Conservation (phyloP, 2,797 vertebrate genomes). For the Luscinia luscinia region DNA sequence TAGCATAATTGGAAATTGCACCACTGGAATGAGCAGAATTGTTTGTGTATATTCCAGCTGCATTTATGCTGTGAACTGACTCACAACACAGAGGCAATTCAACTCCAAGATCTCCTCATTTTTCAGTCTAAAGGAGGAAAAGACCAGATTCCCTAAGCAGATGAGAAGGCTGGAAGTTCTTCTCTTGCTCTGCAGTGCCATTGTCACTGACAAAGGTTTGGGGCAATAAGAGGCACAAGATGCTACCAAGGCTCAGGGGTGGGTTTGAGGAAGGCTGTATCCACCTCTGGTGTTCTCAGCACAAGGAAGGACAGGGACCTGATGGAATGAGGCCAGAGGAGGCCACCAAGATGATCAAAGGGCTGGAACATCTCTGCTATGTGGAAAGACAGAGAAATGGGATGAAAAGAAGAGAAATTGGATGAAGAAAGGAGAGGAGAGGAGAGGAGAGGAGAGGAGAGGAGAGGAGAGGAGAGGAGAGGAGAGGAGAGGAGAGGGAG, state of each 20-base stretch:
- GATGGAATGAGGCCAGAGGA: neutral
- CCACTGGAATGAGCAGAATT: conserved; percentile 37
- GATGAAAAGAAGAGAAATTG: no score
- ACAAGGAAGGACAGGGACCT: neutral
- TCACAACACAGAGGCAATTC: conserved; percentile 32
- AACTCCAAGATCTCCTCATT: neutral
- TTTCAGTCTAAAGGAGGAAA: neutral
- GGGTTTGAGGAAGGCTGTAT: neutral
- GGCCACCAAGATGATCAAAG: neutral
- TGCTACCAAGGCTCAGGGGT: neutral
- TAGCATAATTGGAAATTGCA: conserved; percentile 66
- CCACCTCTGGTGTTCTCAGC: neutral
- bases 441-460: no score
- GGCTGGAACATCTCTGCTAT: neutral
- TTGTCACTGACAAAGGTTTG: neutral
- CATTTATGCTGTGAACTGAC: conserved; percentile 47
- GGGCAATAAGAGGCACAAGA: neutral
- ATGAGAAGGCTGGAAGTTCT: neutral
- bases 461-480: no score
- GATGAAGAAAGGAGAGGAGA: no score
- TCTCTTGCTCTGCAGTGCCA: neutral
- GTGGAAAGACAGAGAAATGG: neutral
- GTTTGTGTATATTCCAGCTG: conserved; percentile 40
- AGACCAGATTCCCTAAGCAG: neutral
- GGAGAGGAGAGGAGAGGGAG: no score